Base-by-base conservation (phyloP, 2,113 vertebrate genomes). In the Archocentrus centrarchus region DNA sequence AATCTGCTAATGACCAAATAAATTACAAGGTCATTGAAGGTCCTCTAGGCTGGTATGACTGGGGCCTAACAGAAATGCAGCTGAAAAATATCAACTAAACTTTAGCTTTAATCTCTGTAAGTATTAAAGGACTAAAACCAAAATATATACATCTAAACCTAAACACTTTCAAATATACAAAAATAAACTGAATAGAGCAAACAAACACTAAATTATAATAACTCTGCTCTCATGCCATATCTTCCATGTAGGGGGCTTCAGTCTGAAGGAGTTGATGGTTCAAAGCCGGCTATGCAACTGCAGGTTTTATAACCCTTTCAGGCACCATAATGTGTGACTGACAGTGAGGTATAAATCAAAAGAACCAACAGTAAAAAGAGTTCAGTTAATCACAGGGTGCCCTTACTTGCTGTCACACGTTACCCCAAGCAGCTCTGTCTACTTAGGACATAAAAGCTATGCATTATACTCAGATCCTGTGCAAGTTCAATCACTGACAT, bases 331-430 rank as follows among this genome's bases (percentile, higher is more conserved):
- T 53, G 81, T 84, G 61, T 22, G 76, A 77, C 88, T 59, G 80
- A 62, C 91, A 81, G 79, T 32, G 60, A 62, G 81, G 75, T 82
- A 75, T 78, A 90, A 92, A 91, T 93, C 83, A 91, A 10, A 92
- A 94, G 87, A 70, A 81, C 58, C 6, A 79, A 30, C 57, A 88
- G 53, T 81, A 88, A 77, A 89, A 87, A 88, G 84, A 76, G 53
- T 91, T 73, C 11, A 85, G 85, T 57, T 93, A 93, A 93, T 94
- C 79, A 94, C 86, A 88, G 89, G 89, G 83, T 63, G 75, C 66
- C 59, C 80, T 84, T 84, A 63, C 82, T 68, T 68, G 79, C 84
- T 76, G 66, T 89, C 88, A 84, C 85, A 79, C 11, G 20, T 84
- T 70, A 86, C 82, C 76, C 76, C 64, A 18, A 92, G 91, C 83